Base-by-base conservation (phyloP, 1,140 invertebrate species). In the Trichoplusia ni region DNA sequence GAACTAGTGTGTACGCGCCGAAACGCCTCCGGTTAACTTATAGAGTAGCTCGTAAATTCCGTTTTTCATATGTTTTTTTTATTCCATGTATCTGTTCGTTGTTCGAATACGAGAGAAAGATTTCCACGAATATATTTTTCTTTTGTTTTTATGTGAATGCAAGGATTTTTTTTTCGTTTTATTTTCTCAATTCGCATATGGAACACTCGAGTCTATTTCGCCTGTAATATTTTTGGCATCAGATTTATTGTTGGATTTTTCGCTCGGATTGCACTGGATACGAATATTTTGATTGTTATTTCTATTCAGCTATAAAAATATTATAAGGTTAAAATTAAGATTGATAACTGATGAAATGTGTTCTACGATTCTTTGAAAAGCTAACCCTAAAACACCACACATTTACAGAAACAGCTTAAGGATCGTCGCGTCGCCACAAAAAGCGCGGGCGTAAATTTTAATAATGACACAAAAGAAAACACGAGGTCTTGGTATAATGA, bases 391-490 rank as follows among this genome's bases (percentile, higher is more conserved):
- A 31, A 13, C 19, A 6, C 9, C 6, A 18, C 40, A 16, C 18
- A 16, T 14, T 3, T 14, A 40, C 18, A 40, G 4, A 7, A 40
- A 3, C 37, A 1, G 33, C n/a, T 19, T 38, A n/a, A 29, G 33
- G 42, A 18, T 5, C 7, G 27, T 40, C 56, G 6, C 23, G n/a
- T n/a, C 31, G 2, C 31, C 47, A 51, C 13, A 56, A 40, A 47
- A 29, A 18, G 37, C 23, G 25, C 7, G 16, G 54, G 38, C 37
- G 27, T 56, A 59, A 44, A 53, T 66, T 66, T 66, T 59, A 65
- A 65, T 60, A 66, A 42, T 49, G 46, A 54, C 29, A 53, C 56
- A 66, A 65, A 65, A 59, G 56, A 66, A 66, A 66, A 44, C 27
- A 51, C 7, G 27, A 60, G 16, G 31, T 53, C 56, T 61, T 60